Evolutionary conservation across 2,113 vertebrate genomes (phyloP).

Genomic region (Lamprologus callipterus): DNA sequence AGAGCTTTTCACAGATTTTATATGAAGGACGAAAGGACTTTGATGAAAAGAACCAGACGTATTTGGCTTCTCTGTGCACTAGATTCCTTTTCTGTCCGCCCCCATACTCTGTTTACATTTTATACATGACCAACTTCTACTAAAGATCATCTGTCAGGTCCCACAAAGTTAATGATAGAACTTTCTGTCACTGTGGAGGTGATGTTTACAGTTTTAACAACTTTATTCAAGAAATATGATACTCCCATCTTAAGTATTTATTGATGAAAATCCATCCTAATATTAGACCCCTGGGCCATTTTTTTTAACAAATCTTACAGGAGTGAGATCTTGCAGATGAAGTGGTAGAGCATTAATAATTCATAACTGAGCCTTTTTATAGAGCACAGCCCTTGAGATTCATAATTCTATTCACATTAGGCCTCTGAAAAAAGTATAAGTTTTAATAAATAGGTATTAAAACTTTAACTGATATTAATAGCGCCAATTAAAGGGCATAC

Average conservation of each 20-base stretch:
- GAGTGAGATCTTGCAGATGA: constrained; percentile 64
- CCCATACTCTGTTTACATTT: constrained; percentile 32
- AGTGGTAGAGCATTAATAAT: constrained; percentile 72
- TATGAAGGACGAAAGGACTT: constrained; percentile 25
- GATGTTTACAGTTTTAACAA: constrained; percentile 14
- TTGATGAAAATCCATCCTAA: constrained; percentile 55
- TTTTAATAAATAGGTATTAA: constrained; percentile 75
- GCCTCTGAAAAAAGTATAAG: constrained; percentile 52
- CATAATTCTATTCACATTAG: constrained; percentile 70
- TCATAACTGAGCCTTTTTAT: constrained; percentile 71
- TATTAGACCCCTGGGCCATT: constrained; percentile 67
- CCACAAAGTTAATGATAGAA: constrained; percentile 2
- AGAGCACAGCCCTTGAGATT: constrained; percentile 68
- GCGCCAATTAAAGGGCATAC: constrained; percentile 64
- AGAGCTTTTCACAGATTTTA: constrained; percentile 7
- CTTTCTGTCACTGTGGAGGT: neutral
- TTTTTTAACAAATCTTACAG: constrained; percentile 61
- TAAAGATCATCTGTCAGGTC: neutral
- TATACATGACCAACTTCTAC: constrained; percentile 18
- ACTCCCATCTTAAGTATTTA: constrained; percentile 35
- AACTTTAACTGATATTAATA: constrained; percentile 78
- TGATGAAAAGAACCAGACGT: constrained; percentile 47
- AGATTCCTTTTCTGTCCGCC: neutral
- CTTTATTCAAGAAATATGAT: constrained; percentile 39
- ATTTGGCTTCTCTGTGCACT: constrained; percentile 27